Conservation (phyloP, 2,888 invertebrate genomes). For the Leucophora obtusa region DNA sequence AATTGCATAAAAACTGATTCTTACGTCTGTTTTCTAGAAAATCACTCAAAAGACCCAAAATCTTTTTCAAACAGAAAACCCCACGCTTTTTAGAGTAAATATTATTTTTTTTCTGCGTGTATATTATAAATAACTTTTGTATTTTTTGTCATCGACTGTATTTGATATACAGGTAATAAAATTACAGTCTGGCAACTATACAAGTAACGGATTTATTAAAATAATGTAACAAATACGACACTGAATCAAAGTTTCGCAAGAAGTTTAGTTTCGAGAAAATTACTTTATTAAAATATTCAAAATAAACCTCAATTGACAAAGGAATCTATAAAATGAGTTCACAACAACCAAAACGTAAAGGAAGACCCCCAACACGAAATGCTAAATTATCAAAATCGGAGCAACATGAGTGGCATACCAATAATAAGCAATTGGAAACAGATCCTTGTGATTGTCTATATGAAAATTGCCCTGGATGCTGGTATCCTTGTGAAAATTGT, state of each 20-base stretch:
- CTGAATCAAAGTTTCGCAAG: neutral
- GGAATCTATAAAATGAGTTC: neutral
- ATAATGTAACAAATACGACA: neutral
- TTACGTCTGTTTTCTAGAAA: too few species aligned
- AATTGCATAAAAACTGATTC: too few species aligned
- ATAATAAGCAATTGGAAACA: slow-evolving; percentile 28
- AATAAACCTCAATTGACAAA: neutral
- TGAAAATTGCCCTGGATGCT: slow-evolving; percentile 59
- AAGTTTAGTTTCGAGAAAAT: neutral
- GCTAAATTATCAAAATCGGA: neutral
- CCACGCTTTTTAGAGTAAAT: too few species aligned
- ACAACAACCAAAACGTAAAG: neutral
- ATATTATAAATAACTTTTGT: too few species aligned
- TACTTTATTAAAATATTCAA: neutral
- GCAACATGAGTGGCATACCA: neutral
- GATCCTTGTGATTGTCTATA: slow-evolving; percentile 61
- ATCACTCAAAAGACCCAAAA: too few species aligned
- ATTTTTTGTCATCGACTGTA: neutral
- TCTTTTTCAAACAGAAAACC: too few species aligned
- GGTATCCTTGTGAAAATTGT: slow-evolving; percentile 63
- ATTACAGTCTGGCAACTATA: neutral
- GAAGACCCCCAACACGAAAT: neutral
- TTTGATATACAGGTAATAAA: neutral
- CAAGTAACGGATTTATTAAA: neutral
- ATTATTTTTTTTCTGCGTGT: too few species aligned